Evolutionary conservation across 2,888 invertebrate species (phyloP), one percentile per base, ranked within the genome.

Genomic region (Blastobasis lacticolella): DNA sequence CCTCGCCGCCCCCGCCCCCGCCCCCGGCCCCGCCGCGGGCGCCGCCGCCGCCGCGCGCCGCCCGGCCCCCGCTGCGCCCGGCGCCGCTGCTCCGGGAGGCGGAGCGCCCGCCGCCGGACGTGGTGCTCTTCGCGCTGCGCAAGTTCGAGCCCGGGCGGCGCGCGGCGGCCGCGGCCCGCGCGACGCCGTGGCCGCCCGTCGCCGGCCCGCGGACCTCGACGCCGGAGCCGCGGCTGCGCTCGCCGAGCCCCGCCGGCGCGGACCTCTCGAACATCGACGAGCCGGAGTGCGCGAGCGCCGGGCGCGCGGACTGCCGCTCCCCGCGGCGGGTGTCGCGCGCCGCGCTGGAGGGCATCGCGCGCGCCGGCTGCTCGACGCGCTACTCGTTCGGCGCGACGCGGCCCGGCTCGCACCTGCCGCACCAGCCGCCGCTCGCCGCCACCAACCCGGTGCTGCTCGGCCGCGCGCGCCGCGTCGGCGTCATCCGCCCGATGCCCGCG

Each of bases 91-190:
- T 94, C 66, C 91, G 91, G 63, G 94, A 93, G 59, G 91, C 91
- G 9, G 96, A 96, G 67, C 90, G 95, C 48, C 97, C 97, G 2
- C 96, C 97, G 10, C 94, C 94, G 0, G 97, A 97, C 86, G 92
- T 96, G 60, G 97, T 97, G 54, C 95, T 94, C 66, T 93, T 95
- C 55, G 94, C 95, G 9, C 90, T 96, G 57, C 91, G 93, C 69
- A 93, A 96, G 69, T 97, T 97, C 81, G 97, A 97, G 75, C 89
- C 90, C 46, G 88, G 90, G 1, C 87, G 90, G 1, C 86, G 90
- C 37, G 71, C 88, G 5, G 71, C 87, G 10, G 38, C 49, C 57
- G 78, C 91, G 60, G 76, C 80, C 6, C 73, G 78, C 6, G 81
- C 83, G 53, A 86, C 82, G 41, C 69, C 81, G 60, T 78, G 75